Evolutionary conservation across 2,797 vertebrate genomes (phyloP).

Genomic region (Arctocebus calabarensis): DNA sequence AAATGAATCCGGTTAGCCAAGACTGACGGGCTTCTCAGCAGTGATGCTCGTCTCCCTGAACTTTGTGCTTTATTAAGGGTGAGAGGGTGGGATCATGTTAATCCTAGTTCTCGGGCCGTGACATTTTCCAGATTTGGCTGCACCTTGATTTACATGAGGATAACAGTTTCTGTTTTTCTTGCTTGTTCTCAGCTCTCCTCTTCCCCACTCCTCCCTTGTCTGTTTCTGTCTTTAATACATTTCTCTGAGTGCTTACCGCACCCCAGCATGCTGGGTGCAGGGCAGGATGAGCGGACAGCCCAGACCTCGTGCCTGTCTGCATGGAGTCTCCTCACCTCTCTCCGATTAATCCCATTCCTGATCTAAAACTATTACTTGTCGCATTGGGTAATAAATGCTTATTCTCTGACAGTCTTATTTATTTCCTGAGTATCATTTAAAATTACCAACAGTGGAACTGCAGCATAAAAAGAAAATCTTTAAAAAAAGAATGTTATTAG

Average conservation of each 20-base stretch:
- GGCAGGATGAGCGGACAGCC: background rate
- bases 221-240: background rate
- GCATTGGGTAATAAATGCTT: background rate
- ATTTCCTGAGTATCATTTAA: background rate
- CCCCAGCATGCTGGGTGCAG: background rate
- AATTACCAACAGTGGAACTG: background rate
- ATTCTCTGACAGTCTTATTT: background rate
- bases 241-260: background rate
- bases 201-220: background rate
- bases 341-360: background rate
- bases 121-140: background rate
- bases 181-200: background rate
- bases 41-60: too few species aligned
- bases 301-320: background rate
- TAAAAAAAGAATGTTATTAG: background rate
- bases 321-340: background rate
- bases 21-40: background rate
- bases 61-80: background rate
- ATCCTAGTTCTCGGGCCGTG: background rate
- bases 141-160: background rate
- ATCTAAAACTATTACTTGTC: background rate
- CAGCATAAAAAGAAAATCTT: background rate
- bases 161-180: background rate
- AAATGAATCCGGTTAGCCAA: background rate
- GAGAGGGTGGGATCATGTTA: background rate